Conservation (phyloP, 2,797 vertebrate genomes). For the Sebastolobus altivelis region DNA sequence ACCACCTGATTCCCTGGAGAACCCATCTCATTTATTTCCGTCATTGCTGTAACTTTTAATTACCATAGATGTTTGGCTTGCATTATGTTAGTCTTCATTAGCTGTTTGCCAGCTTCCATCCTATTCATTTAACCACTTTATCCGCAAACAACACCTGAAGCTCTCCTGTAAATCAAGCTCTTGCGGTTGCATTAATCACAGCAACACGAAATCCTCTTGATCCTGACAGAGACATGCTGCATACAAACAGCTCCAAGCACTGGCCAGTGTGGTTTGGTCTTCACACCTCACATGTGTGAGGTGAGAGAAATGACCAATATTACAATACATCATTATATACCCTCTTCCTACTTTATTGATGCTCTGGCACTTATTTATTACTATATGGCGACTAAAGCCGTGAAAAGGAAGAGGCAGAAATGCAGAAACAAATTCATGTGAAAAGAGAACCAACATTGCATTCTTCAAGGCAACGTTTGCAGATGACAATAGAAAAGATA, state of each 20-base stretch:
- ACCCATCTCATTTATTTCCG: not conserved
- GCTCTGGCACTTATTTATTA: not conserved
- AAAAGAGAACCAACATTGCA: slow-evolving; percentile 2
- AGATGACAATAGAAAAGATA: not conserved
- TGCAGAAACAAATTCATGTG: not conserved
- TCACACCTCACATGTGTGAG: not conserved
- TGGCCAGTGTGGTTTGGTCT: not conserved
- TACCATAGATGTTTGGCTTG: slow-evolving; percentile 1
- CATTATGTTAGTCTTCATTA: not conserved
- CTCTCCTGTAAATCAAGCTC: slow-evolving; percentile 15
- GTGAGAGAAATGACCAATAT: slow-evolving; percentile 14
- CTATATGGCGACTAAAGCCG: not conserved
- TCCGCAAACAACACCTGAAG: slow-evolving; percentile 8
- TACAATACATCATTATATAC: not conserved
- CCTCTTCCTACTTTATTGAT: not conserved
- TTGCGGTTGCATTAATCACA: slow-evolving; percentile 26
- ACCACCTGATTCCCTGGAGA: no score
- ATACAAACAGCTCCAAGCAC: slow-evolving; percentile 4
- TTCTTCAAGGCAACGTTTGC: not conserved
- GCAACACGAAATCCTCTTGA: slow-evolving; percentile 30
- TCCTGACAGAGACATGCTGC: not conserved
- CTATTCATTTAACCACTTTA: not conserved
- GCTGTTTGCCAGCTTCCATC: slow-evolving; percentile 6
- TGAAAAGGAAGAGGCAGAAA: not conserved
- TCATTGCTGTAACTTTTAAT: slow-evolving; percentile 11